Conservation (phyloP, 2,888 invertebrate genomes). For the Chrysodeixis includens region DNA sequence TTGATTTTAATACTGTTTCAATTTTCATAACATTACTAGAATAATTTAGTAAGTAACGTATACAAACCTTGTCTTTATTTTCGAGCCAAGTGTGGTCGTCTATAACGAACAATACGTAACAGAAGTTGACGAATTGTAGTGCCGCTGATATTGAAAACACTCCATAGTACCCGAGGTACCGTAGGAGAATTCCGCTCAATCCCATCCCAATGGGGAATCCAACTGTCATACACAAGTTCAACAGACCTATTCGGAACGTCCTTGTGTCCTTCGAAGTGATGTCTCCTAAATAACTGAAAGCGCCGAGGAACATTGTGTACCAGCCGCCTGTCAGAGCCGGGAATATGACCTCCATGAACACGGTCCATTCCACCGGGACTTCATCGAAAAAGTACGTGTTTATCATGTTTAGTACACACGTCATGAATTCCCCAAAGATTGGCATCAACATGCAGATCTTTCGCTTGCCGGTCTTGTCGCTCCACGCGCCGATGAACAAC, state of each 20-base stretch:
- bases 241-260: conserved; percentile 90
- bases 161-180: conserved; percentile 86
- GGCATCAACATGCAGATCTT: conserved; percentile 90
- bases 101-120: conserved; percentile 81
- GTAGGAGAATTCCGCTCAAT: conserved; percentile 79
- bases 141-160: conserved; percentile 81
- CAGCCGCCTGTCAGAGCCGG: conserved; percentile 88
- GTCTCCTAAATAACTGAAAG: conserved; percentile 90
- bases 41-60: conserved; percentile 12
- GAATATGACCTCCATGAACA: conserved; percentile 87
- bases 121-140: conserved; percentile 81
- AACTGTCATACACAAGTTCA: conserved; percentile 84
- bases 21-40: conserved; percentile 8
- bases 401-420: conserved; percentile 84
- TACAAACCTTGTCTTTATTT: conserved; percentile 78
- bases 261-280: conserved; percentile 88
- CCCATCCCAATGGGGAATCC: conserved; percentile 86
- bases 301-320: conserved; percentile 89
- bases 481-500: conserved; percentile 91
- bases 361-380: conserved; percentile 87
- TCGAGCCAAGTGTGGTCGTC: conserved; percentile 83
- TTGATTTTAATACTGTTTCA: too few relatives aligned
- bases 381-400: conserved; percentile 89
- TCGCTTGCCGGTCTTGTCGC: conserved; percentile 88
- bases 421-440: conserved; percentile 87